Conservation (phyloP, 2,888 invertebrate genomes). For the Hemicrepidius hirtus region DNA sequence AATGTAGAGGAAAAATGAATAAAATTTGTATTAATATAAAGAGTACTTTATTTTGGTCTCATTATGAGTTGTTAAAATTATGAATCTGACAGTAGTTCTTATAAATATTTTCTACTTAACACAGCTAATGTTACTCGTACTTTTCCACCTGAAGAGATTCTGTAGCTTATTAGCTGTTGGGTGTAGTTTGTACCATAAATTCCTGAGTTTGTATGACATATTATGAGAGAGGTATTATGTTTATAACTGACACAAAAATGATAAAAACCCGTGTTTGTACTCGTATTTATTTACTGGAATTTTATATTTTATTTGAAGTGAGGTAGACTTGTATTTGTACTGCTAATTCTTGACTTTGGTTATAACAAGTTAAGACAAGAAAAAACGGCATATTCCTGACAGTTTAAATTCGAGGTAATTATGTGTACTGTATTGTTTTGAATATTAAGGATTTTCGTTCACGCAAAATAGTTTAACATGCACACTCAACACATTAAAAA, state of each 20-base stretch:
- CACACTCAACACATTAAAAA: constrained; percentile 46
- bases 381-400: constrained; percentile 46
- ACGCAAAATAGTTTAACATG: constrained; percentile 35
- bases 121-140: constrained; percentile 47
- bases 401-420: constrained; percentile 49
- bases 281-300: constrained; percentile 46
- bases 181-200: constrained; percentile 52
- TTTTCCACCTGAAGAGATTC: constrained; percentile 51
- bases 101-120: constrained; percentile 38
- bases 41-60: constrained; percentile 17
- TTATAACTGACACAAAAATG: constrained; percentile 43
- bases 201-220: constrained; percentile 52
- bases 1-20: no score
- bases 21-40: background rate
- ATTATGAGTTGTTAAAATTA: constrained; percentile 28
- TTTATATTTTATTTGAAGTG: constrained; percentile 47
- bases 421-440: constrained; percentile 42
- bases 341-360: constrained; percentile 53
- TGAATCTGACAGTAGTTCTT: constrained; percentile 38
- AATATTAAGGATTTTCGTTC: constrained; percentile 36
- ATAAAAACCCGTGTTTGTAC: constrained; percentile 48
- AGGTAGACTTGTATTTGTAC: constrained; percentile 55
- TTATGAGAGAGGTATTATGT: constrained; percentile 43
- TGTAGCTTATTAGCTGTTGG: constrained; percentile 44
- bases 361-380: constrained; percentile 51